phyloP scores from a whole-genome alignment of 2,797 vertebrate genomes.

The Crax fasciolata region DNA sequence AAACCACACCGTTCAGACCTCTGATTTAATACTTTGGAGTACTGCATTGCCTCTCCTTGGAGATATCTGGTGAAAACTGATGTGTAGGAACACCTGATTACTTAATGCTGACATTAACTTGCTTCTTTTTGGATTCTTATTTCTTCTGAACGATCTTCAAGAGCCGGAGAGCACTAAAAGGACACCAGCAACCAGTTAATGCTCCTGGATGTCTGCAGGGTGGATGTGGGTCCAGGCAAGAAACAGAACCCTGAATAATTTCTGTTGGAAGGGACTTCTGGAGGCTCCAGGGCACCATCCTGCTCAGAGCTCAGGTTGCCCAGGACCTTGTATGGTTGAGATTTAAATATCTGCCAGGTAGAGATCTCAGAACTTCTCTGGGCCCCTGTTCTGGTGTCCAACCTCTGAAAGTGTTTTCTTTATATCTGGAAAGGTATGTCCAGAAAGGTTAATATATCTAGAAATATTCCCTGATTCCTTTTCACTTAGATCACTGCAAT shows the following conservation, averaged over 20 bases:
- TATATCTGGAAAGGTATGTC: not conserved
- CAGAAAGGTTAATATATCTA: not conserved
- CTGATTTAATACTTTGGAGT: not conserved
- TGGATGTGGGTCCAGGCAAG: not conserved
- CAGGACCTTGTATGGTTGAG: not conserved
- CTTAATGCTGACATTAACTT: not conserved
- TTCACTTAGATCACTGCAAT: not conserved
- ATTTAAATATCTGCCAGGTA: not conserved
- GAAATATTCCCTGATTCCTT: not conserved
- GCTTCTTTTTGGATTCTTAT: not conserved
- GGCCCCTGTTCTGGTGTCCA: fast-evolving
- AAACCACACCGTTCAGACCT: not conserved
- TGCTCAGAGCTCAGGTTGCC: not conserved
- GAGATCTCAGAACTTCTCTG: not conserved
- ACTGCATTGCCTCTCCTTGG: not conserved
- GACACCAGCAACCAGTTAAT: not conserved
- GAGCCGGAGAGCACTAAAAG: not conserved
- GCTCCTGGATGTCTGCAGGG: not conserved
- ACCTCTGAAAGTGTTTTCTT: not conserved
- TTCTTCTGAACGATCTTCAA: not conserved
- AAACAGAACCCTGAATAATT: not conserved
- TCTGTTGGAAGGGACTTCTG: not conserved
- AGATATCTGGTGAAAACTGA: not conserved
- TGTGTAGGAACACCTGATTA: not conserved
- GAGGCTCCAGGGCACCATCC: not conserved